Conservation (phyloP, 2,888 invertebrate genomes). For the Drosophila merina region DNA sequence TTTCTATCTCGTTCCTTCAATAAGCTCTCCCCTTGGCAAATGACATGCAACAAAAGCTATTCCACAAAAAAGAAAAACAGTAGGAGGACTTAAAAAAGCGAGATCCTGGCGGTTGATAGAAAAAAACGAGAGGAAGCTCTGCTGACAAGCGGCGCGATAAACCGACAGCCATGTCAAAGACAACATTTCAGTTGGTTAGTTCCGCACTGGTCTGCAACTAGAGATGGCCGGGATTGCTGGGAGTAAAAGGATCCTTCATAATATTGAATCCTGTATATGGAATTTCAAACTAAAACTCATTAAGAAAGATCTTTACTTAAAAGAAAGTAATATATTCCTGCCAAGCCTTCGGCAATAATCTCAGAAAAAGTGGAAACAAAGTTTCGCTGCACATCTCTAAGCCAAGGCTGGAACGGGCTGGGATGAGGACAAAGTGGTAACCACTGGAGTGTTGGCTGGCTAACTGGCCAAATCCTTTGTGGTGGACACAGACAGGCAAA, state of each 20-base stretch:
- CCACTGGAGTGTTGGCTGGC: conserved; percentile 73
- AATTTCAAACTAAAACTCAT: too few species aligned
- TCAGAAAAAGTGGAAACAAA: conserved; percentile 25
- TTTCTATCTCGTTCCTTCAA: conserved; percentile 16
- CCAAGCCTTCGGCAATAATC: background rate
- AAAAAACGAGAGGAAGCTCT: conserved; percentile 35
- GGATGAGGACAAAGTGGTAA: conserved; percentile 4
- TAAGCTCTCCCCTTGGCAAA: conserved; percentile 54
- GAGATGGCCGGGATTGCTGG: conserved; percentile 35
- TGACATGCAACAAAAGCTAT: conserved; percentile 75
- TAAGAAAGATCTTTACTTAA: too few species aligned
- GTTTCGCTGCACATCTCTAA: conserved; percentile 59
- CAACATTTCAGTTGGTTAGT: conserved; percentile 77
- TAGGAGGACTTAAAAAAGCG: conserved; percentile 1
- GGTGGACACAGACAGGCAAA: conserved; percentile 69
- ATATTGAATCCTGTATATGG: background rate
- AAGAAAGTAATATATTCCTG: background rate
- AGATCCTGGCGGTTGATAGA: background rate
- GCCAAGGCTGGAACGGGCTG: background rate
- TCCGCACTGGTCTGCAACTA: conserved; percentile 66
- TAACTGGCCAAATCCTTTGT: conserved; percentile 78
- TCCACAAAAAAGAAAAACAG: conserved; percentile 4
- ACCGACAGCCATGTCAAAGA: conserved; percentile 76
- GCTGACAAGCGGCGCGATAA: conserved; percentile 78
- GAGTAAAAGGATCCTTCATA: background rate